Evolutionary conservation across 2,113 vertebrate species (phyloP), one percentile per base, ranked within the genome.

Genomic region (Seriola rivoliana): DNA sequence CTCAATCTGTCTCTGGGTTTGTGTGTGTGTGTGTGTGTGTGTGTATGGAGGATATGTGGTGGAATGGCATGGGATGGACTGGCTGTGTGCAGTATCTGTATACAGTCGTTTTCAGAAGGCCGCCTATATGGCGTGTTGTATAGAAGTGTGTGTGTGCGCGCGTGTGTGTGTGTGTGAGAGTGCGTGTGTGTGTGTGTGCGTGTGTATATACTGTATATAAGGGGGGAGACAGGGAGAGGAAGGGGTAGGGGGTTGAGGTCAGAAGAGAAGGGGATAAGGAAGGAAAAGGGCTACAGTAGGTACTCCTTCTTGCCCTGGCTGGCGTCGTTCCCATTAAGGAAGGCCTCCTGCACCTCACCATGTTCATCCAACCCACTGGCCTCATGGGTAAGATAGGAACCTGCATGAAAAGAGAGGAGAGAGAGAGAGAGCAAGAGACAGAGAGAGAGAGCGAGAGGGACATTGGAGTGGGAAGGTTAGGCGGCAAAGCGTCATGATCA

Each of bases 281-380:
- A 59, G 77, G 72, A 34, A 32, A 65, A 48, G 86, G 86, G 91
- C 95, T 96, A 98, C 96, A 98, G 97, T 93, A 98, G 96, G 95
- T 97, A 98, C 82, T 97, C 97, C 93, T 98, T 97, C 95, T 98
- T 97, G 90, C 97, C 95, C 93, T 98, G 97, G 87, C 96, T 97
- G 90, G 96, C 95, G 4, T 97, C 97, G 11, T 96, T 97, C 59
- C 97, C 97, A 6, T 97, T 97, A 85, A 98, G 97, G 89, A 98
- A 98, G 63, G 97, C 97, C 92, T 98, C 97, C 76, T 97, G 96
- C 79, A 97, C 97, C 90, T 98, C 97, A 6, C 97, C 97, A 40
- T 98, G 97, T 80, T 98, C 97, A 46, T 98, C 97, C 91, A 98
- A 93, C 40, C 97, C 97, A 60, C 97, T 98, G 85, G 97, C 97